These are phyloP conservation scores for Rhabdophis nuchalis DNA, from an alignment of 2,797 vertebrate genomes.

Conservation along the genomic window DNA sequence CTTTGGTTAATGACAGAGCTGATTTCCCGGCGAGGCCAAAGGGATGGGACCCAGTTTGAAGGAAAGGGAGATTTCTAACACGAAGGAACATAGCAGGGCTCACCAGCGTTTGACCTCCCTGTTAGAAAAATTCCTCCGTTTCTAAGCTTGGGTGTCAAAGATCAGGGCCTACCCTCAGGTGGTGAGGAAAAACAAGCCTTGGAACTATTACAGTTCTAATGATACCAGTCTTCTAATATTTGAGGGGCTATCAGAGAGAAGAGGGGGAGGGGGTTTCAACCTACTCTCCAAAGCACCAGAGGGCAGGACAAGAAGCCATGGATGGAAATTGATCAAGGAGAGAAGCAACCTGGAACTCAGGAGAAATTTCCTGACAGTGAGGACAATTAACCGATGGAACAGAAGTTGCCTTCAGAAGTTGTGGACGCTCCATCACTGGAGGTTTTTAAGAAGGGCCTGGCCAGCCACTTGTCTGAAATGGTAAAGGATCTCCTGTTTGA, in stretches of 20 bases:
- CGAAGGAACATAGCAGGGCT: neutral
- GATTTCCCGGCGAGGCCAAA: neutral
- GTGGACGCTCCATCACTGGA: too few species aligned
- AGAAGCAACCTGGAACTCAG: neutral
- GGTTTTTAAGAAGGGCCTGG: too few species aligned
- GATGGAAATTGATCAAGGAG: neutral
- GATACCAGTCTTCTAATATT: neutral
- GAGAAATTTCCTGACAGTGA: neutral
- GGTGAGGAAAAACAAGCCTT: neutral
- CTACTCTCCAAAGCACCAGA: neutral
- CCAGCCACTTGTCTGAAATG: too few species aligned
- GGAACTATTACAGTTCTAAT: neutral
- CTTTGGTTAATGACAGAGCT: neutral
- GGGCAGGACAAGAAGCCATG: neutral
- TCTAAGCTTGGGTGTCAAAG: neutral
- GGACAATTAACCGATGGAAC: neutral
- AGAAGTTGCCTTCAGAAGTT: too few species aligned
- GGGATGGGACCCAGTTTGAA: too few species aligned
- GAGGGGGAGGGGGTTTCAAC: neutral
- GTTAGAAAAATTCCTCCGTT: neutral
- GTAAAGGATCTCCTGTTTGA: too few species aligned
- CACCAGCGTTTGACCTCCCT: neutral
- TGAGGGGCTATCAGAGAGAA: neutral
- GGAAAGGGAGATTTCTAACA: neutral
- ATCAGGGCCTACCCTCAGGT: neutral